Percentiles rank a stretch among this genome's conserved stretches.
phyloP scores from a whole-genome alignment of 2,113 vertebrate species.

The Platichthys stellatus region DNA sequence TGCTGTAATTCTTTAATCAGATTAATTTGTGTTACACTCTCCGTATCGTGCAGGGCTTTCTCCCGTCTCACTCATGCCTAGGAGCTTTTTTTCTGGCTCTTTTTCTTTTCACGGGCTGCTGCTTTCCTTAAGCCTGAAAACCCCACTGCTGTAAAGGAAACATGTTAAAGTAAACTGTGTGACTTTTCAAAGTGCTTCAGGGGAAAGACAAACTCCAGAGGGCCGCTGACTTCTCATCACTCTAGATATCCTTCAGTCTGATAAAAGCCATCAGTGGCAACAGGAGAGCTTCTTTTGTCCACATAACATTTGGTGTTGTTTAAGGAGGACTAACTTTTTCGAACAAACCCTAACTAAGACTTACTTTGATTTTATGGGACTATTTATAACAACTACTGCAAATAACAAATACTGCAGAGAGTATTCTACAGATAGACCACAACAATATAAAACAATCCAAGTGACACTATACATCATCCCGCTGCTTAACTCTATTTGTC shows the following conservation, averaged over 20 bases:
- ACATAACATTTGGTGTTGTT: no score
- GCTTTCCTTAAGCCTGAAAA: conserved; percentile 8
- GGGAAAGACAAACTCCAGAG: not conserved
- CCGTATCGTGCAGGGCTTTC: conserved; percentile 58
- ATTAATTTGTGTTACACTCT: conserved; percentile 71
- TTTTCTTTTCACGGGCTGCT: conserved; percentile 19
- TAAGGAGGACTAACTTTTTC: no score
- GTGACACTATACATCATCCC: no score
- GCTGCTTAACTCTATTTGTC: no score
- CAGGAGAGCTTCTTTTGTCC: not conserved
- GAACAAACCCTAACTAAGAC: no score
- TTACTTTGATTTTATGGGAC: not conserved
- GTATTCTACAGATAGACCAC: not conserved
- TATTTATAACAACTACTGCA: not conserved
- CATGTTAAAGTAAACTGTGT: not conserved
- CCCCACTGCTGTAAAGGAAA: not conserved
- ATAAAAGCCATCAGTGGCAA: not conserved
- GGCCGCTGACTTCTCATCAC: not conserved
- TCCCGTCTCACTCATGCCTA: conserved; percentile 29
- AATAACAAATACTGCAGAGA: not conserved
- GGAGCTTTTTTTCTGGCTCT: conserved; percentile 38
- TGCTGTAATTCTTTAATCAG: conserved; percentile 82
- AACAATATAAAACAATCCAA: not conserved
- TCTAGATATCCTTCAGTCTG: not conserved
- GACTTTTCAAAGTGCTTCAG: not conserved